A percentile compares a stretch with the other conserved stretches of the same genome.
Evolutionary conservation across 2,888 invertebrate genomes (phyloP).

Genomic region (Lottia gigantea): DNA sequence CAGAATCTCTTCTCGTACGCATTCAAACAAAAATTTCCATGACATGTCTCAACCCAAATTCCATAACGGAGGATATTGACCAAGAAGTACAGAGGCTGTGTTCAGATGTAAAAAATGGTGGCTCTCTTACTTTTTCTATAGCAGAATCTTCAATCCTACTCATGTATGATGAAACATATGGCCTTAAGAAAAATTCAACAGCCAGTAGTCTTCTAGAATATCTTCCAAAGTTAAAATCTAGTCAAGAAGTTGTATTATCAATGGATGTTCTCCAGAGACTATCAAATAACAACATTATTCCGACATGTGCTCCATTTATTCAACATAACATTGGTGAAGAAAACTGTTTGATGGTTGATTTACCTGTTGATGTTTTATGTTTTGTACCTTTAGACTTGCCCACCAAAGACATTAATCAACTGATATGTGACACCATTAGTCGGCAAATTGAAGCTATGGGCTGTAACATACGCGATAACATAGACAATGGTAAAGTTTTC

Average conservation of each 20-base stretch:
- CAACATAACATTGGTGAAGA: constrained; percentile 48
- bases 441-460: constrained; percentile 1
- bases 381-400: not conserved
- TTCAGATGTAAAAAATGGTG: not conserved
- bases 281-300: constrained; percentile 15
- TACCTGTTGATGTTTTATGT: constrained; percentile 4
- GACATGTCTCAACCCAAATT: not conserved
- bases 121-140: not conserved
- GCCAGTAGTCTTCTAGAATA: not conserved
- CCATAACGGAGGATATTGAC: not conserved
- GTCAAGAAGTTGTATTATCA: not conserved
- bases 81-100: not conserved
- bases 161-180: not conserved
- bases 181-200: not conserved
- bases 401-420: not conserved
- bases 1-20: not conserved
- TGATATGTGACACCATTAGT: not conserved
- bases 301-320: constrained; percentile 51
- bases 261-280: not conserved
- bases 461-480: constrained; percentile 11
- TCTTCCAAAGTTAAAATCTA: not conserved
- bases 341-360: not conserved
- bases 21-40: not conserved
- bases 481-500: constrained; percentile 69
- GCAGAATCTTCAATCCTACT: not conserved